Base-by-base conservation (phyloP, 2,113 vertebrate species). In the Pao palembangensis region DNA sequence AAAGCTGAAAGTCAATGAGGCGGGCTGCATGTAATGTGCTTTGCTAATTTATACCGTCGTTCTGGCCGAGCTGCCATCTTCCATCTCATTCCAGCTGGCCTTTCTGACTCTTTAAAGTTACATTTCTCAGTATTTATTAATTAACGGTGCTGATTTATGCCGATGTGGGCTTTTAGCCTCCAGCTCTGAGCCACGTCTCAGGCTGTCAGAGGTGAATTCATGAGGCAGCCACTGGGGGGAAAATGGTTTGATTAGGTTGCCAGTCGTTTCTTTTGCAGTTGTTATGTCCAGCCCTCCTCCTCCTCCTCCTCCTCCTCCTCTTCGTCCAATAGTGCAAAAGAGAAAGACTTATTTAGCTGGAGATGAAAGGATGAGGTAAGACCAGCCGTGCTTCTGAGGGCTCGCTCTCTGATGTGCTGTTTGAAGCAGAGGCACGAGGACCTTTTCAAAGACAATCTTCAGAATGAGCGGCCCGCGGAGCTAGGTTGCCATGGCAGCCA, bases 361-460 rank as follows among this genome's bases (percentile, higher is more conserved):
- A 86, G 87, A 87, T 86, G 80, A 88, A 88, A 86, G 79, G 71
- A 58, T 58, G 65, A 75, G 83, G 75, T 76, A 65, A 82, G 79
- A 80, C 78, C 65, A 60, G 64, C 41, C 58, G 60, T 59, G 68
- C 83, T 82, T 83, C 82, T 80, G 61, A 85, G 71, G 55, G 57
- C 70, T 74, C 58, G 1, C 57, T 14, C 49, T 69, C 72, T 82
- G 81, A 83, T 81, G 76, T 73, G 38, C 62, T 53, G 85, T 89
- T 89, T 87, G 85, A 88, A 86, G 82, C 82, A 3, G 25, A 74
- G 48, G 75, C 65, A 80, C 74, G 78, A n/a, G 1, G 61, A 87
- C 79, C 55, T 62, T 85, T 87, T 86, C 80, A 87, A 85, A 88
- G 83, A 86, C 83, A 81, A 17, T 85, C 75, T 80, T 78, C 67